Percentiles rank a stretch among this genome's conserved stretches.
Conservation (phyloP, 1,140 invertebrate species). For the Micrasema longulum region DNA sequence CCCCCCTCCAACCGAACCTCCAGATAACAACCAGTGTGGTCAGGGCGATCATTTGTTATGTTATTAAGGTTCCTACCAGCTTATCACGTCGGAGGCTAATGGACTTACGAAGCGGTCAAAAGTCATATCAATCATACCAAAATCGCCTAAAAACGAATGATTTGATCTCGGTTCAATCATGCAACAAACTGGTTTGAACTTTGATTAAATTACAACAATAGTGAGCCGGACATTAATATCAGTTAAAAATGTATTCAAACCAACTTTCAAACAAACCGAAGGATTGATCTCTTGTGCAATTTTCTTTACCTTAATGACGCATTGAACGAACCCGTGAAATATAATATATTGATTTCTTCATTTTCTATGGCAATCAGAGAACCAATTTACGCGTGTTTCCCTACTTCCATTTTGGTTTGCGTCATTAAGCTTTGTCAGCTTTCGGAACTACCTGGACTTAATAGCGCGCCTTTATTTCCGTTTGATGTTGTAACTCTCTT, state of each 20-base stretch:
- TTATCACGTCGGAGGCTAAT: no score
- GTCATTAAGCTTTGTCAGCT: conserved; percentile 27
- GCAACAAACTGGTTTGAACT: no score
- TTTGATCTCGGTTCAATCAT: background rate
- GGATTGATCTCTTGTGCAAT: conserved; percentile 8
- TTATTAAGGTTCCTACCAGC: no score
- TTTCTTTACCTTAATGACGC: conserved; percentile 40
- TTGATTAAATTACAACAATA: no score
- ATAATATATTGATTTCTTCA: conserved; percentile 7
- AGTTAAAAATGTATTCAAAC: background rate
- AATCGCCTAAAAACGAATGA: conserved; percentile 3
- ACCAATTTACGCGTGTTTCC: conserved; percentile 5
- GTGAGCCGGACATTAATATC: no score
- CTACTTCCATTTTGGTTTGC: background rate
- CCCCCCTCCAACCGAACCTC: no score
- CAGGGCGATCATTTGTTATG: no score
- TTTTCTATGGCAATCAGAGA: conserved; percentile 10
- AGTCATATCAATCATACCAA: conserved; percentile 3
- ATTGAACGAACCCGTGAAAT: conserved; percentile 31
- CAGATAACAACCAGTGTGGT: no score
- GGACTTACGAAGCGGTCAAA: background rate
- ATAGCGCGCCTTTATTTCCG: no score
- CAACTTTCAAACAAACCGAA: background rate
- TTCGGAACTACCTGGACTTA: background rate
- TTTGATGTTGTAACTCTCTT: no score